Evolutionary conservation across 2,113 vertebrate genomes (phyloP).

Genomic region (Fukomys damarensis): DNA sequence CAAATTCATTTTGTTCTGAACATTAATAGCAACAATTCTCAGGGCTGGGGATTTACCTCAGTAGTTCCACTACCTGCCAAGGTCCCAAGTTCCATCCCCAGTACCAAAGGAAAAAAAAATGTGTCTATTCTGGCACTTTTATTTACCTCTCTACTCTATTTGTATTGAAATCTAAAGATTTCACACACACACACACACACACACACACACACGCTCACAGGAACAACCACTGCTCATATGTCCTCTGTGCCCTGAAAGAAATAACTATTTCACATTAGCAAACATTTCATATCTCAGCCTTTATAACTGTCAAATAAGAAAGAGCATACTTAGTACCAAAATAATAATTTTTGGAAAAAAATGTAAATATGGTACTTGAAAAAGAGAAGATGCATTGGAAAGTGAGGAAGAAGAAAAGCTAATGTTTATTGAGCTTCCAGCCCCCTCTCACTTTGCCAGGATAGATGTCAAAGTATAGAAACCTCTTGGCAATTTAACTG

Average conservation of each 20-base stretch:
- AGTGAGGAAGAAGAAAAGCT: background rate
- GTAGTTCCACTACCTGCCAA: no score
- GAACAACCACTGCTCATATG: background rate
- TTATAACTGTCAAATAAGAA: background rate
- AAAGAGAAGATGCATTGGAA: background rate
- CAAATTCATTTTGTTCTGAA: background rate
- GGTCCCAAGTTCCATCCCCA: no score
- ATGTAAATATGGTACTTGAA: background rate
- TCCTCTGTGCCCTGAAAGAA: background rate
- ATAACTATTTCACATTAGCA: background rate
- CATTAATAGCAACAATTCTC: background rate
- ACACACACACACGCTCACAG: background rate
- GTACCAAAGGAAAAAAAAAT: no score
- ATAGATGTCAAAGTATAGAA: background rate
- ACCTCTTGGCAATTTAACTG: background rate
- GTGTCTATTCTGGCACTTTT: background rate
- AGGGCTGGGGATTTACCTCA: no score
- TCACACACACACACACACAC: background rate
- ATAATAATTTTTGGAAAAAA: background rate
- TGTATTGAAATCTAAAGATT: slow-evolving; percentile 36
- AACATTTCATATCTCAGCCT: background rate
- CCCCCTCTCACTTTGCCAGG: background rate
- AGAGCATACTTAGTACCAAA: background rate
- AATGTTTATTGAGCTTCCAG: background rate
- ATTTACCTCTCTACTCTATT: background rate